Conservation (phyloP, 2,888 invertebrate species). For the Volucella inflata region DNA sequence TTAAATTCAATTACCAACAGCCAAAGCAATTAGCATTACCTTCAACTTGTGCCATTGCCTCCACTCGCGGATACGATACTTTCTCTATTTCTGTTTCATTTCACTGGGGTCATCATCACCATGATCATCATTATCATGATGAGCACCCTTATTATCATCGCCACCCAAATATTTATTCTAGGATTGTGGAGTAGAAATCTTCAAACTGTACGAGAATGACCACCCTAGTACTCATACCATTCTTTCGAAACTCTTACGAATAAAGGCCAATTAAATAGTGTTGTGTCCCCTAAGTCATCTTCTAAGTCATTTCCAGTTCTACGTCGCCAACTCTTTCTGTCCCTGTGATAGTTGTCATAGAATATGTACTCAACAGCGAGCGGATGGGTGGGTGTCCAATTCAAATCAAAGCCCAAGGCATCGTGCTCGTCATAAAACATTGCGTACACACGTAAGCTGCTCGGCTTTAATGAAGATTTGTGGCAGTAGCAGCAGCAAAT, state of each 20-base stretch:
- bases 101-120: conserved; percentile 25
- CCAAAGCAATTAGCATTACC: conserved; percentile 65
- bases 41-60: conserved; percentile 9
- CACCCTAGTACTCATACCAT: not conserved
- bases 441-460: conserved; percentile 26
- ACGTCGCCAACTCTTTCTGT: no score
- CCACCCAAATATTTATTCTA: conserved; percentile 12
- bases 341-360: conserved; percentile 9
- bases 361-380: conserved; percentile 27
- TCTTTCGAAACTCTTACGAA: conserved; percentile 38
- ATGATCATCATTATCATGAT: conserved; percentile 30
- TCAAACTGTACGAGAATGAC: conserved; percentile 27
- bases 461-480: conserved; percentile 40
- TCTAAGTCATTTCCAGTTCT: conserved; percentile 11
- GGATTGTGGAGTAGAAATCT: conserved; percentile 33
- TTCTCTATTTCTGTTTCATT: not conserved
- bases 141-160: conserved; percentile 23
- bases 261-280: conserved; percentile 56
- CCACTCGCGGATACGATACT: conserved; percentile 14
- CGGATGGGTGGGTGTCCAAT: conserved; percentile 50
- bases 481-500: conserved; percentile 20
- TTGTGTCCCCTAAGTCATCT: not conserved
- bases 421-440: conserved; percentile 7
- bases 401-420: conserved; percentile 56
- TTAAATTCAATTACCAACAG: conserved; percentile 68